Conservation (phyloP, 2,888 invertebrate species). For the Dicycla oo region DNA sequence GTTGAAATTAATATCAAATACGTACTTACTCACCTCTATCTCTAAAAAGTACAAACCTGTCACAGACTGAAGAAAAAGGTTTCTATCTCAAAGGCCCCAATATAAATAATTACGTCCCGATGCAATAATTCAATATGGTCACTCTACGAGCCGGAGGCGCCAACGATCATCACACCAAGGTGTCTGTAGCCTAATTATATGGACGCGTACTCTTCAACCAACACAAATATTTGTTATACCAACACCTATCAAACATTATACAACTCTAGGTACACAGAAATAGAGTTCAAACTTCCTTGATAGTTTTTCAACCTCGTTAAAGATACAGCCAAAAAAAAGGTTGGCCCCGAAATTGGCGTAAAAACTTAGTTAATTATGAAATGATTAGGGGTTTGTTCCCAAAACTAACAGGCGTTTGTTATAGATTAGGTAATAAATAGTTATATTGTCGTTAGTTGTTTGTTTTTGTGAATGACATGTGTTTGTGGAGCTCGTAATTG, state of each 20-base stretch:
- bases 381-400: slow-evolving; percentile 87
- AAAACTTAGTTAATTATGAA: slow-evolving; percentile 88
- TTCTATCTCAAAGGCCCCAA: background rate
- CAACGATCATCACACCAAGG: slow-evolving; percentile 85
- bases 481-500: slow-evolving; percentile 65
- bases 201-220: slow-evolving; percentile 81
- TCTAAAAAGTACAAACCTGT: background rate
- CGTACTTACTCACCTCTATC: background rate
- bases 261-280: slow-evolving; percentile 56
- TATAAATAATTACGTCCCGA: slow-evolving; percentile 59
- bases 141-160: slow-evolving; percentile 82
- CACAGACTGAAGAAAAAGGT: slow-evolving; percentile 9
- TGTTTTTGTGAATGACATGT: slow-evolving; percentile 84
- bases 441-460: slow-evolving; percentile 87
- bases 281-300: slow-evolving; percentile 67
- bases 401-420: slow-evolving; percentile 88
- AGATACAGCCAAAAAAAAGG: slow-evolving; percentile 70
- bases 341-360: slow-evolving; percentile 85
- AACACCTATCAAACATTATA: slow-evolving; percentile 66
- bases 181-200: slow-evolving; percentile 89
- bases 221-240: slow-evolving; percentile 82
- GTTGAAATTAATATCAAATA: too few relatives aligned
- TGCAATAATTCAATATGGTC: slow-evolving; percentile 65
- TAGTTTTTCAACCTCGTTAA: slow-evolving; percentile 65
- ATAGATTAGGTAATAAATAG: slow-evolving; percentile 88